Evolutionary conservation across 1,140 invertebrate genomes (phyloP).

Genomic region (Macrobrachium rosenbergii): DNA sequence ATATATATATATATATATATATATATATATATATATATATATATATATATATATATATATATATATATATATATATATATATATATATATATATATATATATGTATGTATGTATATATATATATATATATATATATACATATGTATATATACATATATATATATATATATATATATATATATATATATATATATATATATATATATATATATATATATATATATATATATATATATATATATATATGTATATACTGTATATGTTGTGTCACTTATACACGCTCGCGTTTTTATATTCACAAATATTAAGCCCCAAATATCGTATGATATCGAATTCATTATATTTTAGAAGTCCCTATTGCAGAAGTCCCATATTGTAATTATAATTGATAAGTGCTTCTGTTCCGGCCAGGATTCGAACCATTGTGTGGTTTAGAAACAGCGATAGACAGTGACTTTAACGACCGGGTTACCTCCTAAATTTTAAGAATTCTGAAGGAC

Average conservation of each 20-base stretch:
- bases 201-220: constrained; percentile 12
- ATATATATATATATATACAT: neutral
- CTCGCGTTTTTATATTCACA: too few species aligned
- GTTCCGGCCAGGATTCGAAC: too few species aligned
- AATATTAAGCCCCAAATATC: too few species aligned
- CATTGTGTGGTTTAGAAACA: too few species aligned
- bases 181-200: constrained; percentile 26
- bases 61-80: constrained; percentile 22
- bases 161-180: constrained; percentile 26
- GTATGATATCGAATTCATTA: too few species aligned
- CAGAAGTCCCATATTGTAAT: too few species aligned
- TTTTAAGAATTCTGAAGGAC: too few species aligned
- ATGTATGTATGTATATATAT: constrained; percentile 4
- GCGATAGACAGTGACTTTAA: too few species aligned
- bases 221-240: neutral
- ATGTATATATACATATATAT: neutral
- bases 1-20: constrained; percentile 27
- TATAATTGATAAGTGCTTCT: too few species aligned
- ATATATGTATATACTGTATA: neutral
- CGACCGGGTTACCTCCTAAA: too few species aligned
- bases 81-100: constrained; percentile 1
- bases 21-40: constrained; percentile 23
- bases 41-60: constrained; percentile 20
- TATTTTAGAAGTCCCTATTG: too few species aligned
- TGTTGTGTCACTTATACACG: too few species aligned